phyloP scores from a whole-genome alignment of 2,113 vertebrate species.

The Pithys albifrons region DNA sequence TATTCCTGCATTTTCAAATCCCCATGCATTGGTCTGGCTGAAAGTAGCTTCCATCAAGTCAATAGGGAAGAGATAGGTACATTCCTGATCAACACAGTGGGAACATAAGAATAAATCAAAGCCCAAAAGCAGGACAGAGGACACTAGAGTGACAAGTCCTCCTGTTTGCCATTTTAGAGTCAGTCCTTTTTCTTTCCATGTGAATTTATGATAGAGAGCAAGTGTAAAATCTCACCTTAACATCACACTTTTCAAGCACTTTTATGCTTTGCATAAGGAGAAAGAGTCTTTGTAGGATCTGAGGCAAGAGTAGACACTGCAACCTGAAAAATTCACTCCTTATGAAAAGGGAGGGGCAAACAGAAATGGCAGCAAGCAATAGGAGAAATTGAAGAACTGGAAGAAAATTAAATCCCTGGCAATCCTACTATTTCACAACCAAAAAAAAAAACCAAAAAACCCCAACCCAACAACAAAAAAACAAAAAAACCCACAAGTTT shows the following conservation, averaged over 20 bases:
- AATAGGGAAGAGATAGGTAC: background rate
- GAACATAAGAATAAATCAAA: background rate
- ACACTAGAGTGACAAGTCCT: background rate
- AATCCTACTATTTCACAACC: background rate
- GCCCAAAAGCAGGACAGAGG: background rate
- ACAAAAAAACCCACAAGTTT: background rate
- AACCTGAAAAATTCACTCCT: background rate
- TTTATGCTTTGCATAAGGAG: background rate
- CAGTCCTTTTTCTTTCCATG: background rate
- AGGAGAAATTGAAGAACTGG: background rate
- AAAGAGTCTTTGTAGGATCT: background rate
- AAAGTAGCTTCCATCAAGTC: background rate
- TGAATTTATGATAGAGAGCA: background rate
- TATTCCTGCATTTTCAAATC: background rate
- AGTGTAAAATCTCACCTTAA: background rate
- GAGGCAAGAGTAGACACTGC: background rate
- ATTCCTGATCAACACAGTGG: background rate
- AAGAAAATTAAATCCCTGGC: background rate
- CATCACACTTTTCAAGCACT: background rate
- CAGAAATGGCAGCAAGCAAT: background rate
- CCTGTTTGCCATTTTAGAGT: background rate
- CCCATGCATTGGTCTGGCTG: rapidly evolving
- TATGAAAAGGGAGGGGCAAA: background rate
- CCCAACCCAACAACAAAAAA: too few relatives aligned
- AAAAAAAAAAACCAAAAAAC: background rate